Conservation (phyloP, 2,888 invertebrate species). For the Mimumesa dahlbomi region DNA sequence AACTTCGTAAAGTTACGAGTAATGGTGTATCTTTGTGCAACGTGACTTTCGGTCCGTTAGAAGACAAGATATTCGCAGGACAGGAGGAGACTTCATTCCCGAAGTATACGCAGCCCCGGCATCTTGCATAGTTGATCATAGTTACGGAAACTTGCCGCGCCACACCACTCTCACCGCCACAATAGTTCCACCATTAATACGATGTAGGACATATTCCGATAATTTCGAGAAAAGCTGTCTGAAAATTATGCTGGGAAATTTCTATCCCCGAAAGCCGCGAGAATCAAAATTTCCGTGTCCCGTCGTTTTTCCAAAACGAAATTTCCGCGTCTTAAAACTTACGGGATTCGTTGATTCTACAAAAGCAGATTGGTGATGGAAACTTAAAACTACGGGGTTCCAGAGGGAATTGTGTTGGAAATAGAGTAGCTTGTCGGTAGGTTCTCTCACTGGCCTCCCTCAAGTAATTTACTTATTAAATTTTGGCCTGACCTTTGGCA, state of each 20-base stretch:
- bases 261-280: not conserved
- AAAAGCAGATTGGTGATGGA: not conserved
- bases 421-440: conserved; percentile 34
- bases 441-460: conserved; percentile 53
- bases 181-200: conserved; percentile 46
- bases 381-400: not conserved
- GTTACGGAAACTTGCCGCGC: conserved; percentile 58
- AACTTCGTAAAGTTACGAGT: not conserved
- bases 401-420: conserved; percentile 17
- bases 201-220: conserved; percentile 14
- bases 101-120: conserved; percentile 45
- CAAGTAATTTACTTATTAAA: conserved; percentile 80
- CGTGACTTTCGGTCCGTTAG: conserved; percentile 38
- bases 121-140: conserved; percentile 66
- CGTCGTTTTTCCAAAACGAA: not conserved
- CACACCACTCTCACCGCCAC: conserved; percentile 23
- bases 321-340: not conserved
- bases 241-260: too few species aligned
- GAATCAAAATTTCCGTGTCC: not conserved
- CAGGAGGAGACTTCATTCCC: conserved; percentile 40
- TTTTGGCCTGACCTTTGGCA: conserved; percentile 77
- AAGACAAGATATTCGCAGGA: conserved; percentile 48
- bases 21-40: conserved; percentile 14
- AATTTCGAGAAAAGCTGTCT: conserved; percentile 14
- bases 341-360: not conserved